These are phyloP conservation scores for Zosterops hypoxanthus DNA, from an alignment of 2,113 vertebrate species.

Conservation along the genomic window DNA sequence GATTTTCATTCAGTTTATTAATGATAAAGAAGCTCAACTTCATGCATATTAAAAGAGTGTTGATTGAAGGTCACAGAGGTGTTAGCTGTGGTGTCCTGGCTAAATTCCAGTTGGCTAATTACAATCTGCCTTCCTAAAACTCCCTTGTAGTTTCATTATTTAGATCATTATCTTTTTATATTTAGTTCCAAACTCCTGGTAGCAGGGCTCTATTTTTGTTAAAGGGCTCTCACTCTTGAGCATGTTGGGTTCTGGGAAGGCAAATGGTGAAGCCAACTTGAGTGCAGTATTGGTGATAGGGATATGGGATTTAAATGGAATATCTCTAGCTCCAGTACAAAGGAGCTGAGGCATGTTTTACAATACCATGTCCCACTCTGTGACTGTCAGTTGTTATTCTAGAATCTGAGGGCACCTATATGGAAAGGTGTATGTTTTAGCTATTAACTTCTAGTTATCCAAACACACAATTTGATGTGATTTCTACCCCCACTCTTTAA, in stretches of 20 bases:
- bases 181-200: constrained; percentile 36
- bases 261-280: background rate
- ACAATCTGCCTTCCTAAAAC: constrained; percentile 60
- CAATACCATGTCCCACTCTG: background rate
- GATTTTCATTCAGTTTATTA: constrained; percentile 46
- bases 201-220: background rate
- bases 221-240: background rate
- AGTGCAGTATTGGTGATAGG: background rate
- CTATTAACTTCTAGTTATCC: background rate
- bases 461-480: background rate
- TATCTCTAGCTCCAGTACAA: background rate
- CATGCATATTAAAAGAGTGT: constrained; percentile 57
- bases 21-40: constrained; percentile 24
- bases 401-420: background rate
- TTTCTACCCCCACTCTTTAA: accelerated
- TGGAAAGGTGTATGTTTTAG: background rate
- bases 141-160: constrained; percentile 63
- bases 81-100: constrained; percentile 69
- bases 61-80: constrained; percentile 71
- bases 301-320: background rate
- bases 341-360: background rate
- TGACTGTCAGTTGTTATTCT: background rate
- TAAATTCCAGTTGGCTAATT: constrained; percentile 70
- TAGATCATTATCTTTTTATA: constrained; percentile 42
- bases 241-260: background rate